Base-by-base conservation (phyloP, 2,113 vertebrate species). In the Tragelaphus scriptus region DNA sequence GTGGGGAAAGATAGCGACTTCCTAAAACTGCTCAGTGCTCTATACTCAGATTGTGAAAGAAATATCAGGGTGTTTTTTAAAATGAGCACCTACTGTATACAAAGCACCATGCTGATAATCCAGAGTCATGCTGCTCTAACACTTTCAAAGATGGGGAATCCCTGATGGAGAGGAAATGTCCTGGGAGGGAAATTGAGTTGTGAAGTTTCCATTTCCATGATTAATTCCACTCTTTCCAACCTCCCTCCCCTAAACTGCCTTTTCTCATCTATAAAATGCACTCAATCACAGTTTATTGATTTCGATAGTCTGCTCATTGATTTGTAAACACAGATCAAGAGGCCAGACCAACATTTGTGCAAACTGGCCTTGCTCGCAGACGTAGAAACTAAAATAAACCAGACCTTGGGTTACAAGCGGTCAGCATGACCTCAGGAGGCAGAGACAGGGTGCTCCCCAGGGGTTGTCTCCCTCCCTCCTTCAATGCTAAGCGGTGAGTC, bases 261-360 rank as follows among this genome's bases (percentile, higher is more conserved):
- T 93, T 81, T 93, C 68, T 79, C 85, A 61, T 85, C 51, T 56
- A 26, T 56, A 88, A 92, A 61, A 82, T 25, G n/a, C 28, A 56
- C 30, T 32, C 30, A n/a, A 51, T 86, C 80, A 68, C 28, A 40
- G 58, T 59, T 40, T 55, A 65, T 51, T 88, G 58, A 90, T 90
- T 85, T 94, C n/a, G 25, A 58, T 30, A 26, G 40, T 47, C 44
- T 85, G 55, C 40, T 95, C 49, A 81, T 58, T 30, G 53, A 96
- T 96, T 96, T 94, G 36, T 85, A 96, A 95, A 87, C 90, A 79
- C 44, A 16, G 49, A 79, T 95, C 85, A 44, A 96, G 92, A 90
- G 40, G 53, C 90, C 80, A 95, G 92, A 49, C 51, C 55, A 92
- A 63, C 51, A 68, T 84, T 94, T 49, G 12, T 96, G 77, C 59